Conservation (phyloP, 2,888 invertebrate genomes). For the Sarcophaga subvicina region DNA sequence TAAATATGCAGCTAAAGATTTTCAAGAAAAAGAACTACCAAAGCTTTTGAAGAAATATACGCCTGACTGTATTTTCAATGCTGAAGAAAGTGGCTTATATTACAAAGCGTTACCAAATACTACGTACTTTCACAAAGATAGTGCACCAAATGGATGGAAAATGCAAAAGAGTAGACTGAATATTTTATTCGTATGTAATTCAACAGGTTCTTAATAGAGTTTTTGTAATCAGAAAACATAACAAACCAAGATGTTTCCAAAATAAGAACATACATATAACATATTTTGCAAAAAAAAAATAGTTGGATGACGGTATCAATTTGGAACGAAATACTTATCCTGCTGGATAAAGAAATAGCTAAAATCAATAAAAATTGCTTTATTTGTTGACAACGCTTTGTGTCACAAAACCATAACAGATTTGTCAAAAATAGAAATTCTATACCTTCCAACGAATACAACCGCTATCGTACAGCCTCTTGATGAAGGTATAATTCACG, state of each 20-base stretch:
- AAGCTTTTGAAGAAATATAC: neutral
- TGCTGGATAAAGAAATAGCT: too few species aligned
- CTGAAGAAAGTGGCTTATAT: slow-evolving; percentile 6
- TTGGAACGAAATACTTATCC: too few species aligned
- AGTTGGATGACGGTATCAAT: too few species aligned
- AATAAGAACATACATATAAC: too few species aligned
- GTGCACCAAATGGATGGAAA: neutral
- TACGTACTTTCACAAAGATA: neutral
- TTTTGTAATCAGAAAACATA: too few species aligned
- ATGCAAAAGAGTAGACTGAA: too few species aligned
- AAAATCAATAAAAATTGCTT: neutral
- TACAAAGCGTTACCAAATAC: neutral
- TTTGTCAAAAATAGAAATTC: slow-evolving; percentile 13
- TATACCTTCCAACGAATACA: slow-evolving; percentile 29
- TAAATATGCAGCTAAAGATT: too few species aligned
- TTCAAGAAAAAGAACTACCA: neutral
- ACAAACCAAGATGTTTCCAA: too few species aligned
- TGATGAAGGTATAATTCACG: slow-evolving; percentile 20
- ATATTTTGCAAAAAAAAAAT: too few species aligned
- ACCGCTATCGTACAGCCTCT: slow-evolving; percentile 26
- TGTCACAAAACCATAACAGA: slow-evolving; percentile 4
- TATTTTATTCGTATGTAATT: too few species aligned
- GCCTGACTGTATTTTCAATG: slow-evolving; percentile 23
- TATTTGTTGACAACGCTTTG: slow-evolving; percentile 21
- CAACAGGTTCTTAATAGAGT: too few species aligned